Conservation (phyloP, 2,888 invertebrate species). For the Seira musarum region DNA sequence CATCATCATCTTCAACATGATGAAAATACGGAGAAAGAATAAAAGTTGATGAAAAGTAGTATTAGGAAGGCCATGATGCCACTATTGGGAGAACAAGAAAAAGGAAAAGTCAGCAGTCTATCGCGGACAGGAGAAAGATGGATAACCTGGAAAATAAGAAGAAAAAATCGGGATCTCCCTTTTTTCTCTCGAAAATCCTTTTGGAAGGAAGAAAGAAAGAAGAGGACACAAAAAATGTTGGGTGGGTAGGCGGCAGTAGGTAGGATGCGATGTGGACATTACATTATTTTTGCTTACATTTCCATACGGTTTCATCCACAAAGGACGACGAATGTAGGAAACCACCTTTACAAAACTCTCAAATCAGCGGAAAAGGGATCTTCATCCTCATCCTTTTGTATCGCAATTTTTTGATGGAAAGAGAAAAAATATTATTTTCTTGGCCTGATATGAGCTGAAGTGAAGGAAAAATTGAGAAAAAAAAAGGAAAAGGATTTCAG, state of each 20-base stretch:
- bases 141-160: constrained; percentile 43
- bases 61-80: constrained; percentile 23
- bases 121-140: constrained; percentile 51
- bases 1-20: not conserved
- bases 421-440: not conserved
- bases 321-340: constrained; percentile 4
- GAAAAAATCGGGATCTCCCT: constrained; percentile 18
- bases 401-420: not conserved
- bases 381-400: not conserved
- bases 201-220: not conserved
- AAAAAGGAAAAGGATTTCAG: not conserved
- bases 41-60: constrained; percentile 53
- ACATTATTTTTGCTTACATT: constrained; percentile 42
- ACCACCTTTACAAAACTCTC: constrained; percentile 10
- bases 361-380: not conserved
- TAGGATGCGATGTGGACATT: constrained; percentile 8
- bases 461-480: not conserved
- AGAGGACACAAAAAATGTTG: constrained; percentile 5
- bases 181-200: not conserved
- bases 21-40: not conserved
- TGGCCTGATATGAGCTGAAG: not conserved
- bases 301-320: constrained; percentile 39
- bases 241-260: not conserved
- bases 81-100: constrained; percentile 42
- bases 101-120: constrained; percentile 58